Evolutionary conservation across 2,113 vertebrate species (phyloP), one percentile per base, ranked within the genome.

Genomic region (Glaucidium brasilianum): DNA sequence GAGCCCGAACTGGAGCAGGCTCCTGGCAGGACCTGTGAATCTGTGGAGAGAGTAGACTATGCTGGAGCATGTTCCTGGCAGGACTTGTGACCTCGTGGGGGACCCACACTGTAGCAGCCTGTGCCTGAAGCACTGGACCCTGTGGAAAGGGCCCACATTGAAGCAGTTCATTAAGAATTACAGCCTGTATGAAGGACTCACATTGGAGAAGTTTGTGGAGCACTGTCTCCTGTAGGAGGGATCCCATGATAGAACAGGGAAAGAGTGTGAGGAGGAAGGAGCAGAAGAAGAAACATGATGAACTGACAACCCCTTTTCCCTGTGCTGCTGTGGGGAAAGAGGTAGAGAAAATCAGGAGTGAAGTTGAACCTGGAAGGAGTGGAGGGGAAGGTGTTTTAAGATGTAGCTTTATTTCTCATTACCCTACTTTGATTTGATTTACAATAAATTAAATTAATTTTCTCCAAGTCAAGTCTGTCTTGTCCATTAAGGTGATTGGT

Each of bases 41-140:
- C n/a, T 1, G 1, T 37, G 10, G 22, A 22, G 13, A 49, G 6
- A 9, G 27, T 11, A 49, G 5, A 7, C 12, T 18, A 29, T 0
- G 4, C 21, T 53, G 47, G 16, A 53, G 6, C 4, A 47, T 2
- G 20, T 47, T 21, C 4, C 45, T 47, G 45, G 45, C 45, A 47
- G 45, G 19, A 47, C 45, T 47, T 21, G 45, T 47, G 45, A 47
- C 45, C 45, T 10, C 18, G 17, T 47, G 45, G 45, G 45, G 45
- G 45, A 47, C 45, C 21, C 30, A 41, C 1, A 2, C 9, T 41
- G 35, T 26, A 84, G 10, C 26, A 35, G 13, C 17, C 43, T 56
- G 15, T 56, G 16, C 20, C 43, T 45, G 68, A 50, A 52, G 68
- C 26, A 35, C 34, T n/a, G 8, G 7, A 49, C 3, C 5, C 39